A percentile compares a stretch with the other conserved stretches of the same genome.
These are phyloP conservation scores for Mixornis gularis DNA, from an alignment of 2,113 vertebrate species.

Conservation along the genomic window DNA sequence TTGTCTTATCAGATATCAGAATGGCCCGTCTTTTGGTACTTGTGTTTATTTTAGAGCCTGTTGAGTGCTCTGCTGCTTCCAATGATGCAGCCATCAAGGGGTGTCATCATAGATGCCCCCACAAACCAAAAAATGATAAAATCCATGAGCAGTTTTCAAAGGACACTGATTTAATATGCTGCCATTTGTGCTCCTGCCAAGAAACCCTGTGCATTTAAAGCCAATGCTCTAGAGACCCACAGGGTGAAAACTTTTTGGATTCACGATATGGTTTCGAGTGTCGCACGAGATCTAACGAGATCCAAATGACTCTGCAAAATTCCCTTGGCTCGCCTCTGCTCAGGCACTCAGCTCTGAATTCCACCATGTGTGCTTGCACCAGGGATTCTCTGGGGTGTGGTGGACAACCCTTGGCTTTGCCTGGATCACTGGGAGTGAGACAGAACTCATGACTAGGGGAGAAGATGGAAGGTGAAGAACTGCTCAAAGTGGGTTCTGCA, in stretches of 20 bases:
- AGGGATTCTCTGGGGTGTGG: not conserved
- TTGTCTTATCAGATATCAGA: not conserved
- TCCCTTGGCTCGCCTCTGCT: not conserved
- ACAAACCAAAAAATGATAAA: not conserved
- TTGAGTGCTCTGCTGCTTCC: not conserved
- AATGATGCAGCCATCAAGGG: not conserved
- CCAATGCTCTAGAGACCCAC: not conserved
- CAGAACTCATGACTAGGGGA: not conserved
- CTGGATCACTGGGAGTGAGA: rapidly evolving
- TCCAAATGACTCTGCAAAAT: not conserved
- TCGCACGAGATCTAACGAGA: not conserved
- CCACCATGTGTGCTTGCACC: not conserved
- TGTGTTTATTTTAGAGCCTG: not conserved
- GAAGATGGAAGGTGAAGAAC: not conserved
- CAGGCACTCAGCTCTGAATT: not conserved
- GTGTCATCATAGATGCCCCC: not conserved
- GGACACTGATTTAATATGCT: not conserved
- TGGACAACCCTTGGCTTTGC: not conserved
- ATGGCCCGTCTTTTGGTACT: not conserved
- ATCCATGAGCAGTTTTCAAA: not conserved
- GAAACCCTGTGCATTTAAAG: not conserved
- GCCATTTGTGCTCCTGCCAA: not conserved
- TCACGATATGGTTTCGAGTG: not conserved
- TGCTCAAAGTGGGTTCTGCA: not conserved
- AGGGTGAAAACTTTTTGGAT: not conserved